A percentile compares a stretch with the other conserved stretches of the same genome.
These are phyloP conservation scores for Grallaria varia DNA, from an alignment of 2,113 vertebrate genomes.

Conservation along the genomic window DNA sequence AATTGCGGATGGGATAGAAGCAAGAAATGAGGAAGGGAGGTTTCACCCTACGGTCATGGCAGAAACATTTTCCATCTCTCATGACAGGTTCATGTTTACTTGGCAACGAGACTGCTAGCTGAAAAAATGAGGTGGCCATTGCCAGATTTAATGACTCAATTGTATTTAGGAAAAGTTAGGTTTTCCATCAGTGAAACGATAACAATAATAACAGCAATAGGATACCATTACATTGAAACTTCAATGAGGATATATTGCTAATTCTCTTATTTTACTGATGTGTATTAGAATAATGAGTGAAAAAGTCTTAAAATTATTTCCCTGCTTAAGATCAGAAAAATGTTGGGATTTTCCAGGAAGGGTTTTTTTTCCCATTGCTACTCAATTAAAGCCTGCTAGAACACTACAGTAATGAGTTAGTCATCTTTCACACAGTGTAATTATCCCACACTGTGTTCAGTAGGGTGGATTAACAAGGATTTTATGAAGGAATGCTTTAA, in stretches of 20 bases:
- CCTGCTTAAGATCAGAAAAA: background rate
- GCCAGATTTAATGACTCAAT: background rate
- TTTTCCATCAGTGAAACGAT: background rate
- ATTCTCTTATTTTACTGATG: background rate
- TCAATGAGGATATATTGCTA: background rate
- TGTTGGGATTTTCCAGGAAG: background rate
- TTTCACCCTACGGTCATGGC: background rate
- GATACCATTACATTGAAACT: background rate
- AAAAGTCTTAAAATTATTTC: background rate
- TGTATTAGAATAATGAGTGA: background rate
- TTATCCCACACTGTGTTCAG: background rate
- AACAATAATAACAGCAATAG: conserved; percentile 9
- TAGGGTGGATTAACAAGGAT: background rate
- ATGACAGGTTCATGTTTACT: background rate
- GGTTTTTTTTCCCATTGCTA: background rate
- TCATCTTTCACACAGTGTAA: background rate
- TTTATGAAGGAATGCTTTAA: background rate
- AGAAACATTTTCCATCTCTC: background rate
- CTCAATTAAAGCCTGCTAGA: background rate
- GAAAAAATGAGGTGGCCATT: background rate
- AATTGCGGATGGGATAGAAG: rapidly evolving
- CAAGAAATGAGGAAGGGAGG: background rate
- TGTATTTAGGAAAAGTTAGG: background rate
- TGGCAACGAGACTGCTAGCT: background rate
- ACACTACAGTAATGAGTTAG: background rate